Evolutionary conservation across 2,113 vertebrate genomes (phyloP), one percentile per base, ranked within the genome.

Genomic region (Regulus satrapa): DNA sequence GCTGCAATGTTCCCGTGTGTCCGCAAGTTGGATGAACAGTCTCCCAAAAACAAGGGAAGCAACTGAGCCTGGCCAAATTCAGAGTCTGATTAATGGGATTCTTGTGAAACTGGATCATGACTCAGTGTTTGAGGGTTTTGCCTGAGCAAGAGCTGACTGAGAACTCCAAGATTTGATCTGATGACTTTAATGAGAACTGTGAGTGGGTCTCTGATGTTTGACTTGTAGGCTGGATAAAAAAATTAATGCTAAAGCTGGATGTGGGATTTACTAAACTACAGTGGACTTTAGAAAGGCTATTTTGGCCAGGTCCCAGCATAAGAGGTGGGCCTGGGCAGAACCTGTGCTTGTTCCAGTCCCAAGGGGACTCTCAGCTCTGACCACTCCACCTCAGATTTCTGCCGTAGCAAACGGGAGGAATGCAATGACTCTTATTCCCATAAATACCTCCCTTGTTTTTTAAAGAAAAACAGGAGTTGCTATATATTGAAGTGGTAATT

Each of bases 321-420:
- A 61, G 88, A 67, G 68, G 31, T 18, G 72, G 43, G 40, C 12
- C 10, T 14, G 31, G 64, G 49, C 64, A 78, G 66, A 86, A 72
- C 5, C 12, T 45, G 34, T 68, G 58, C 59, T 76, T 63, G 24
- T 67, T 79, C 45, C 34, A 85, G n/a, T 64, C 56, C 72, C 68
- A 5, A 9, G 25, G 40, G 67, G 16, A 59, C 58, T 93, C 82
- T 92, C 80, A 61, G 11, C 66, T 83, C 10, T 46, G 49, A 78
- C 61, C 68, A 45, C 52, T 91, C 46, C 73, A 54, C 82, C 82
- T 87, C 88, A 59, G 41, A 91, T 95, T 95, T 92, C 79, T 88
- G 24, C 79, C 77, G 56, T 71, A 63, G 71, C 92, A 94, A 51
- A 77, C 52, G n/a, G n/a, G 20, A 74, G 67, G 63, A 95, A 85